Evolutionary conservation across 2,797 vertebrate species (phyloP).

Genomic region (Propithecus perrieri): DNA sequence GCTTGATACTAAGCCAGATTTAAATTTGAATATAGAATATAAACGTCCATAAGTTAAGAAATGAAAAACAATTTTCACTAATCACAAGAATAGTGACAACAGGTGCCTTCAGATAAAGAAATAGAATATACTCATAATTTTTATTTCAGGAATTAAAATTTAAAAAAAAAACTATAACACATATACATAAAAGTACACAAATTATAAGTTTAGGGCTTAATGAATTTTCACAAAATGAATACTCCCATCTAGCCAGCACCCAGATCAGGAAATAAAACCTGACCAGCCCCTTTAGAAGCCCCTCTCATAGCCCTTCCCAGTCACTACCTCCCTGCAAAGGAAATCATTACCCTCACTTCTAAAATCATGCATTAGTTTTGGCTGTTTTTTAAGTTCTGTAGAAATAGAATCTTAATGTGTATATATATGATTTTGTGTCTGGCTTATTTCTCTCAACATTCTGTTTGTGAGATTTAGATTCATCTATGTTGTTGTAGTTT

Average conservation of each 20-base stretch:
- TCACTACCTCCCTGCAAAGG: not conserved
- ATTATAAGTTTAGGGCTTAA: not conserved
- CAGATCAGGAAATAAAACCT: not conserved
- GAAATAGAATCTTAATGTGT: not conserved
- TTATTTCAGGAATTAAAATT: not conserved
- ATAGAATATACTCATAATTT: not conserved
- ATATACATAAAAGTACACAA: not conserved
- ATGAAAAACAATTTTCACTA: constrained; percentile 40
- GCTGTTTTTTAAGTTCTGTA: not conserved
- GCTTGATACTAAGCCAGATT: not conserved
- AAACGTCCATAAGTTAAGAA: not conserved
- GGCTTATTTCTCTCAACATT: not conserved
- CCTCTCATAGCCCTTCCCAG: not conserved
- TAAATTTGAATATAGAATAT: not conserved
- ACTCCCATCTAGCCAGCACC: not conserved
- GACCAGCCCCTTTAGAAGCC: not conserved
- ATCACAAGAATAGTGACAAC: constrained; percentile 33
- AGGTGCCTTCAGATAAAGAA: constrained; percentile 8
- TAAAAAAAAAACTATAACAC: not conserved
- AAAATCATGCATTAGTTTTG: constrained; percentile 26
- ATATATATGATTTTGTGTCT: not conserved
- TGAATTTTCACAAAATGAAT: constrained; percentile 21
- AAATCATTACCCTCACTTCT: not conserved
- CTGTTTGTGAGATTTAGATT: constrained; percentile 3
- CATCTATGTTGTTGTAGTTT: not conserved